Conservation (phyloP, 2,113 vertebrate species). For the Synodontis membranacea region DNA sequence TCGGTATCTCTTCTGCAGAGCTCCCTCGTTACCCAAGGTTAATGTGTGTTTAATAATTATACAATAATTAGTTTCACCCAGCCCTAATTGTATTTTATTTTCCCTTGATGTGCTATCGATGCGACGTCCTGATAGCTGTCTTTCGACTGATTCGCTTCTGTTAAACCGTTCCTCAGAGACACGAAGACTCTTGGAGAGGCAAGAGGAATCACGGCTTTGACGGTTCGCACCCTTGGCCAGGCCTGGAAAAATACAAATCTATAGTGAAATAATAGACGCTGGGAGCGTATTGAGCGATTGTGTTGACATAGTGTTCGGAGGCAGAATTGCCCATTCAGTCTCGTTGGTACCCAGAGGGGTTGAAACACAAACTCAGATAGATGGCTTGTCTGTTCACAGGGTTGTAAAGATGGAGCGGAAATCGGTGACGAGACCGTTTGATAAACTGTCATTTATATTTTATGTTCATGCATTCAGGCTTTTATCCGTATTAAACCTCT, state of each 20-base stretch:
- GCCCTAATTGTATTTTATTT: slow-evolving; percentile 58
- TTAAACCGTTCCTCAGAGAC: slow-evolving; percentile 27
- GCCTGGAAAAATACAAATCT: slow-evolving; percentile 45
- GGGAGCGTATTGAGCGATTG: slow-evolving; percentile 35
- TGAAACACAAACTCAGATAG: slow-evolving; percentile 28
- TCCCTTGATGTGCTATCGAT: slow-evolving; percentile 40
- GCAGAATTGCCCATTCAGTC: slow-evolving; percentile 10
- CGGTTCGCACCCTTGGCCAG: slow-evolving; percentile 25
- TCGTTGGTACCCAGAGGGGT: slow-evolving; percentile 27
- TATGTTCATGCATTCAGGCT: neutral
- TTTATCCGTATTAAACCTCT: slow-evolving; percentile 22
- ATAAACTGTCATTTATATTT: slow-evolving; percentile 20
- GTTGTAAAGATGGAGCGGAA: slow-evolving; percentile 2
- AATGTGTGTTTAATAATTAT: slow-evolving; percentile 69
- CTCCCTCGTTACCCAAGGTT: slow-evolving; percentile 68
- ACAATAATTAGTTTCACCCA: slow-evolving; percentile 61
- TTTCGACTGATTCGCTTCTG: slow-evolving; percentile 32
- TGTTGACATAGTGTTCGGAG: slow-evolving; percentile 32
- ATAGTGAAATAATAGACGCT: slow-evolving; percentile 44
- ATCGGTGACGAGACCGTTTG: slow-evolving; percentile 15
- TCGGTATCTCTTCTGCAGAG: slow-evolving; percentile 62
- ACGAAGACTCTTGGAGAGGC: neutral
- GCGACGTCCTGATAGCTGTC: slow-evolving; percentile 15
- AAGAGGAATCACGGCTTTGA: slow-evolving; percentile 34
- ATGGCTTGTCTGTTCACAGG: slow-evolving; percentile 8